Evolutionary conservation across 2,113 vertebrate genomes (phyloP).

Genomic region (Aspidoscelis tigris): DNA sequence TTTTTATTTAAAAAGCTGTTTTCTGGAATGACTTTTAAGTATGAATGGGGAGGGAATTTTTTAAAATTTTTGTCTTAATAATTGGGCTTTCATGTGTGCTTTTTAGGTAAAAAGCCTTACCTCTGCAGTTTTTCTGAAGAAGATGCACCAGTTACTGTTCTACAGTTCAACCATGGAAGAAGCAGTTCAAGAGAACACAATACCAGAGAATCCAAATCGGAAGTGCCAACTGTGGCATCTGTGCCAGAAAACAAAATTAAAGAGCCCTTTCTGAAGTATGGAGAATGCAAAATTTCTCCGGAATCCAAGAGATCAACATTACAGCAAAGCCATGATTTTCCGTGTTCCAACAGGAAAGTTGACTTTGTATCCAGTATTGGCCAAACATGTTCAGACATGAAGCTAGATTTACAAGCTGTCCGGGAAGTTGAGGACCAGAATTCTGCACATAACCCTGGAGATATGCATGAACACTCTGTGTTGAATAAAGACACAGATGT

Average conservation of each 20-base stretch:
- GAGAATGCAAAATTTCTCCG: conserved; percentile 68
- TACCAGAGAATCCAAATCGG: conserved; percentile 50
- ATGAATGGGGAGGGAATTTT: background rate
- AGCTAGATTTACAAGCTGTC: conserved; percentile 42
- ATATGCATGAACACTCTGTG: conserved; percentile 55
- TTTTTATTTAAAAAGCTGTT: too few species aligned
- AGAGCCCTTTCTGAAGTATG: conserved; percentile 68
- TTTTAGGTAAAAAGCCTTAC: conserved; percentile 83
- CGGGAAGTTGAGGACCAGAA: conserved; percentile 50
- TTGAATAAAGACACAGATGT: conserved; percentile 45
- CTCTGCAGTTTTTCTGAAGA: conserved; percentile 77
- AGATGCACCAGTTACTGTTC: conserved; percentile 62
- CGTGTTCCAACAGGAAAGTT: conserved; percentile 48
- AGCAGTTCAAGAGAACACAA: background rate
- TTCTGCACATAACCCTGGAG: conserved; percentile 52
- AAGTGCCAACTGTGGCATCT: conserved; percentile 47
- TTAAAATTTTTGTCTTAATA: conserved; percentile 36
- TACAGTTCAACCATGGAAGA: conserved; percentile 72
- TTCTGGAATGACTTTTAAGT: too few species aligned
- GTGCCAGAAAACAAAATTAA: conserved; percentile 56
- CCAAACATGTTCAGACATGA: conserved; percentile 39
- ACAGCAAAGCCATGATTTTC: conserved; percentile 69
- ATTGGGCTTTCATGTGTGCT: conserved; percentile 57
- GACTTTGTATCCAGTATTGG: background rate
- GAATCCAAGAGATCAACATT: conserved; percentile 79